phyloP scores from a whole-genome alignment of 1,140 invertebrate species.

The Meloidogyne hapla region DNA sequence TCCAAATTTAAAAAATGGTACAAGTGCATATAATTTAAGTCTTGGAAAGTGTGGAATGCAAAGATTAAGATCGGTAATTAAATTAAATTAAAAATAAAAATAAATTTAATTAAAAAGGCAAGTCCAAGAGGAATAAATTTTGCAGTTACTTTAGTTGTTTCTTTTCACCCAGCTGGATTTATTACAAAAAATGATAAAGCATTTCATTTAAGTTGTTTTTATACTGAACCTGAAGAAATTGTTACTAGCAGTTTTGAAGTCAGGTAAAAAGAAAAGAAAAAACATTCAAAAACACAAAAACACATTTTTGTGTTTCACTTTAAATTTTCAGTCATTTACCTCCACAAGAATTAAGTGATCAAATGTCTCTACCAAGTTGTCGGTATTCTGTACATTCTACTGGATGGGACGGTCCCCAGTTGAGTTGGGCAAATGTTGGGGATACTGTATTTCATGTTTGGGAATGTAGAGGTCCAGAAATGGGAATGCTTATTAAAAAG shows the following conservation, averaged over 20 bases:
- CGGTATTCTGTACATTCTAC: conserved; percentile 52
- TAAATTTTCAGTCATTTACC: conserved; percentile 55
- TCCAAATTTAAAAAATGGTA: conserved; percentile 44
- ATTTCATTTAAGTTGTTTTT: conserved; percentile 59
- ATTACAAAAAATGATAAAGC: conserved; percentile 62
- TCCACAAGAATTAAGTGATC: conserved; percentile 54
- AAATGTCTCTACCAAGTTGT: conserved; percentile 61
- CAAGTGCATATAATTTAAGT: conserved; percentile 50
- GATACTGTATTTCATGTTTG: conserved; percentile 60
- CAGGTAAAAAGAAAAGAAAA: conserved; percentile 37
- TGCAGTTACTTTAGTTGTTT: conserved; percentile 58
- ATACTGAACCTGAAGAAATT: conserved; percentile 62
- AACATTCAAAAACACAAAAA: neutral
- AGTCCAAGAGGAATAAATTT: conserved; percentile 61
- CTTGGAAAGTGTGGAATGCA: conserved; percentile 63
- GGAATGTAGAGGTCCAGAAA: conserved; percentile 58
- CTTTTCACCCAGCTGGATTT: conserved; percentile 60
- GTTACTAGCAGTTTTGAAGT: conserved; percentile 59
- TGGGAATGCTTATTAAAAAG: conserved; percentile 62
- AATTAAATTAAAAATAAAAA: neutral
- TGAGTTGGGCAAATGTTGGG: conserved; percentile 57
- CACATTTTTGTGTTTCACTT: neutral
- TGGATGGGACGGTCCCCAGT: conserved; percentile 46
- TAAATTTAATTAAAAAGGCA: conserved; percentile 40
- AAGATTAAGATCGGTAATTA: conserved; percentile 52